Percentiles rank a stretch among this genome's conserved stretches.
Conservation (phyloP, 2,888 invertebrate species). For the Anthrax anthrax region DNA sequence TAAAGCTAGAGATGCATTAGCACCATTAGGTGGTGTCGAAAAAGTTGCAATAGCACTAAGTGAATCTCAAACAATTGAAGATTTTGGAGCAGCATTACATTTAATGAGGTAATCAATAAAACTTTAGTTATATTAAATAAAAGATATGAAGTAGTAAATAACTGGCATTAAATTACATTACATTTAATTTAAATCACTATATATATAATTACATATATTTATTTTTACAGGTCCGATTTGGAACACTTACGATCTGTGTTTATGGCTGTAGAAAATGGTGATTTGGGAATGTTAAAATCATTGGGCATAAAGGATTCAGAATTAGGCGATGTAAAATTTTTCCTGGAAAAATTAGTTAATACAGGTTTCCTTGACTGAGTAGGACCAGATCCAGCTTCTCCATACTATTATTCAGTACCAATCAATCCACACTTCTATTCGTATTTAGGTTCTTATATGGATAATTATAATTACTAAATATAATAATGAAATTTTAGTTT, state of each 20-base stretch:
- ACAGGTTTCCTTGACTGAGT: constrained; percentile 91
- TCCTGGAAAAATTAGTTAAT: constrained; percentile 87
- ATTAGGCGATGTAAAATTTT: constrained; percentile 88
- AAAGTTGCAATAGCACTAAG: constrained; percentile 85
- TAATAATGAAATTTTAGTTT: no score
- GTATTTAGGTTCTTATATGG: constrained; percentile 42
- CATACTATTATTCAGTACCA: constrained; percentile 55
- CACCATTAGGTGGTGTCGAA: constrained; percentile 85
- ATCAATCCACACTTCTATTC: constrained; percentile 61
- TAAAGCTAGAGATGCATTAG: constrained; percentile 82
- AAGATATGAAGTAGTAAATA: no score
- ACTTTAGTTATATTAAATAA: no score
- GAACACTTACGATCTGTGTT: constrained; percentile 89
- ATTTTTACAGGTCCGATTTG: constrained; percentile 55
- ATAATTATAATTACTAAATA: constrained; percentile 36
- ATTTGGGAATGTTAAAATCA: constrained; percentile 84
- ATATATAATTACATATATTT: no score
- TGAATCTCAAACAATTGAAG: constrained; percentile 92
- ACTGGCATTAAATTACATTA: no score
- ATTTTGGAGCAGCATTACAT: constrained; percentile 46
- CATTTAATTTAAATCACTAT: no score
- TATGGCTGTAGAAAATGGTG: constrained; percentile 91
- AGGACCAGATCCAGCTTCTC: constrained; percentile 58
- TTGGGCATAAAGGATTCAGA: constrained; percentile 92
- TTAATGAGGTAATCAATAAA: constrained; percentile 33